These are phyloP conservation scores for Acronicta psi DNA, from an alignment of 2,888 invertebrate genomes.

Conservation along the genomic window DNA sequence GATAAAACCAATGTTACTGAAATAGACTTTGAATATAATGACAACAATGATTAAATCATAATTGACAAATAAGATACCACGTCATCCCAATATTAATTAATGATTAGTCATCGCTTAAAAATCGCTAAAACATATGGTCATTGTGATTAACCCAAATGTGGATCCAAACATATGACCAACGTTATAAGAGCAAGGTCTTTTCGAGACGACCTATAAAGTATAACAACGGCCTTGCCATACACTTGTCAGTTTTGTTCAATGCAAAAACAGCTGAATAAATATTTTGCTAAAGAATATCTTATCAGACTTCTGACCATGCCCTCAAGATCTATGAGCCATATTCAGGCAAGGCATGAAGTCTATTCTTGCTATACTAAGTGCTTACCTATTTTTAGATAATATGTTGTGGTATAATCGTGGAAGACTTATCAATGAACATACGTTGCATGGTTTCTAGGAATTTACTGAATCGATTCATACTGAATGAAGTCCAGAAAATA, in stretches of 20 bases:
- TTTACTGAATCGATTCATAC: slow-evolving; percentile 6
- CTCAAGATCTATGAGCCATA: neutral
- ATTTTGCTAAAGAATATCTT: slow-evolving; percentile 25
- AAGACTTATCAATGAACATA: slow-evolving; percentile 39
- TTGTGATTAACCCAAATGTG: slow-evolving; percentile 52
- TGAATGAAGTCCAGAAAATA: slow-evolving; percentile 16
- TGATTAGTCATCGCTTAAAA: slow-evolving; percentile 43
- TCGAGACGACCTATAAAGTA: slow-evolving; percentile 49
- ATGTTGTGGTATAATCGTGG: slow-evolving; percentile 17
- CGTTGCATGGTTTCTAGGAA: slow-evolving; percentile 27
- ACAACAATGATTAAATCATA: slow-evolving; percentile 9
- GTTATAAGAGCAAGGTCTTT: slow-evolving; percentile 64
- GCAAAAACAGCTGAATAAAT: slow-evolving; percentile 20
- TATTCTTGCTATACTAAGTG: neutral
- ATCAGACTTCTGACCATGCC: slow-evolving; percentile 7
- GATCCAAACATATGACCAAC: slow-evolving; percentile 39
- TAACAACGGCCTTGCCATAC: slow-evolving; percentile 56
- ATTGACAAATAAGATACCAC: slow-evolving; percentile 20
- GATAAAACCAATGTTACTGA: slow-evolving; percentile 8
- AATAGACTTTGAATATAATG: slow-evolving; percentile 9
- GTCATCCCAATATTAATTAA: slow-evolving; percentile 34
- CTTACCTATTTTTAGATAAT: slow-evolving; percentile 12
- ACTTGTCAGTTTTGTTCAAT: slow-evolving; percentile 48
- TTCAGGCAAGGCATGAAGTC: neutral
- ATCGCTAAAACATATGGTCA: slow-evolving; percentile 38